These are phyloP conservation scores for Perccottus glenii DNA, from an alignment of 2,113 vertebrate genomes.

Conservation along the genomic window DNA sequence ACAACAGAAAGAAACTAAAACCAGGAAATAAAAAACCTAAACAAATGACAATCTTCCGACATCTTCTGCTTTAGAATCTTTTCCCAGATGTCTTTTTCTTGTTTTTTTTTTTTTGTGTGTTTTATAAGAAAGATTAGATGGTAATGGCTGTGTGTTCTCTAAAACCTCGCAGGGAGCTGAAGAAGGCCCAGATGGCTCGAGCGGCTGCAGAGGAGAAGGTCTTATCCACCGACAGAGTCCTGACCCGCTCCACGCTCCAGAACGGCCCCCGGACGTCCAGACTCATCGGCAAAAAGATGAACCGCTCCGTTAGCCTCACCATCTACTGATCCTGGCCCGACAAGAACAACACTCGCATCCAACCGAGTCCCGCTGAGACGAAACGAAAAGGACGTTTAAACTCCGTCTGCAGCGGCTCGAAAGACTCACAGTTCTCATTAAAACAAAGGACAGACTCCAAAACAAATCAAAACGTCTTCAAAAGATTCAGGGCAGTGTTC, in stretches of 20 bases:
- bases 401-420: too few species aligned
- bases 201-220: conserved; percentile 92
- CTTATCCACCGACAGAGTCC: conserved; percentile 87
- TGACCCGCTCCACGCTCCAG: conserved; percentile 91
- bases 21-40: too few species aligned
- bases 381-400: neutral
- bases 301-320: conserved; percentile 93
- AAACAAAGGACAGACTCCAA: too few species aligned
- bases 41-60: too few species aligned
- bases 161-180: conserved; percentile 86
- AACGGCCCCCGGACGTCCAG: conserved; percentile 84
- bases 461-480: too few species aligned
- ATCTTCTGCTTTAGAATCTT: too few species aligned
- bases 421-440: too few species aligned
- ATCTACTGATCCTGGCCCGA: conserved; percentile 84
- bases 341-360: too few species aligned
- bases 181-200: conserved; percentile 96
- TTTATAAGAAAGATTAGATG: too few species aligned
- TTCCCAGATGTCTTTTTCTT: too few species aligned
- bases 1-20: too few species aligned
- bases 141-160: neutral
- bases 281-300: conserved; percentile 97
- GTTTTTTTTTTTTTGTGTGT: neutral
- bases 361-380: neutral
- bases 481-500: too few species aligned